Base-by-base conservation (phyloP, 2,888 invertebrate genomes). In the Platypus cylindrus region DNA sequence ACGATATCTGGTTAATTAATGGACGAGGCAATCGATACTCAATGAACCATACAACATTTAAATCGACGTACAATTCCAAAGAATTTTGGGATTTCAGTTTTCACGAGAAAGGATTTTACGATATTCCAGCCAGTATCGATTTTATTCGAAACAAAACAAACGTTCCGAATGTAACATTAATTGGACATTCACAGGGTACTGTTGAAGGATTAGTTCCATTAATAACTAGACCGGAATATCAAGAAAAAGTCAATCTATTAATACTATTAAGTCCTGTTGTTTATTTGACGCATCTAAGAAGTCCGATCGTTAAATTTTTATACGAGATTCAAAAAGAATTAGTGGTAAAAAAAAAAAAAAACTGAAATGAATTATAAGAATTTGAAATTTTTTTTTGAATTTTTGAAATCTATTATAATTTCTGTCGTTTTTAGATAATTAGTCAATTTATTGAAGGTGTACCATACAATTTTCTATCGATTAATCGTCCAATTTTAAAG, bases 141-240 rank as follows among this genome's bases (percentile, higher is more conserved):
- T 71, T 75, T 49, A 65, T 75, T 11, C 56, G 76, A 1, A 45
- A 51, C 1, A 29, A 45, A 1, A 77, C 82, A 0, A 66, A 67
- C 0, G 61, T 67, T 11, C 41, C 65, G 0, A 63, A 72, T 28
- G 49, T 87, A 0, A 75, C 76, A 47, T 86, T 83, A 52, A 60
- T 82, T 1, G 86, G 85, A 0, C 82, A 85, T 53, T 86, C 83
- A 0, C 73, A 73, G 53, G 85, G 83, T 3, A 72, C 76, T 1
- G 74, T 75, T 1, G 49, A 63, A 2, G 76, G 75, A 52, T 76
- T 69, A 49, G 72, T 75, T 1, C 66, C 76, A 70, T 64, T 64
- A 15, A 67, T 73, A 2, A 60, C 70, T 30, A 58, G 62, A 7
- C 73, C 77, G 0, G 68, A 70, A 18, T 77, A 75, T 45, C 75